Evolutionary conservation across 2,113 vertebrate species (phyloP), one percentile per base, ranked within the genome.

Genomic region (Elephantulus edwardii): DNA sequence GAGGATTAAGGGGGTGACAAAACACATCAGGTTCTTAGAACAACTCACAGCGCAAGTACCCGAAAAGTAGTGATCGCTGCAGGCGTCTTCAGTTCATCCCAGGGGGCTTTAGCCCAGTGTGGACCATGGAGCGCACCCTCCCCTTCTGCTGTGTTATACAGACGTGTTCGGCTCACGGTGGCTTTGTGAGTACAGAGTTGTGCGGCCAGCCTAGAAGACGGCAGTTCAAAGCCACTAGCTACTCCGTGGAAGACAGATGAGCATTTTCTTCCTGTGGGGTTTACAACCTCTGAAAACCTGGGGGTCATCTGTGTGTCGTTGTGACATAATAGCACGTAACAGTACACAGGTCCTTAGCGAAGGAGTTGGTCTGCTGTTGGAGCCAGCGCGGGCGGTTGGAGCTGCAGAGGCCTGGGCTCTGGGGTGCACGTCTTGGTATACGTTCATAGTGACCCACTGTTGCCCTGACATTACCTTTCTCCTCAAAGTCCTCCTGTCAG

Each of bases 111-210:
- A 60, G 60, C 74, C 33, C 22, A 38, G 1, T 30, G 24, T 2
- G 46, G 14, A 50, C 33, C 11, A 3, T 56, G 17, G 76, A 20
- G 30, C 26, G 14, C n/a, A 48, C 17, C 19, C 77, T 42, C 50
- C 12, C 44, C 3, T 6, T 0, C 22, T 2, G 2, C 16, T 46
- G 13, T 26, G 38, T 71, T 35, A n/a, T 5, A 2, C 35, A n/a
- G 14, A 50, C 8, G 48, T 8, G 48, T n/a, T n/a, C n/a, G n/a
- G n/a, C n/a, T n/a, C n/a, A n/a, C n/a, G n/a, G n/a, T n/a, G n/a
- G n/a, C n/a, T n/a, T n/a, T n/a, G n/a, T n/a, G n/a, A n/a, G n/a
- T n/a, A n/a, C n/a, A n/a, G n/a, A n/a, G n/a, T n/a, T n/a, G n/a
- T n/a, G n/a, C n/a, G n/a, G n/a, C n/a, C n/a, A n/a, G n/a, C n/a